These are phyloP conservation scores for Rhinichthys klamathensis DNA, from an alignment of 2,113 vertebrate genomes.

Conservation along the genomic window DNA sequence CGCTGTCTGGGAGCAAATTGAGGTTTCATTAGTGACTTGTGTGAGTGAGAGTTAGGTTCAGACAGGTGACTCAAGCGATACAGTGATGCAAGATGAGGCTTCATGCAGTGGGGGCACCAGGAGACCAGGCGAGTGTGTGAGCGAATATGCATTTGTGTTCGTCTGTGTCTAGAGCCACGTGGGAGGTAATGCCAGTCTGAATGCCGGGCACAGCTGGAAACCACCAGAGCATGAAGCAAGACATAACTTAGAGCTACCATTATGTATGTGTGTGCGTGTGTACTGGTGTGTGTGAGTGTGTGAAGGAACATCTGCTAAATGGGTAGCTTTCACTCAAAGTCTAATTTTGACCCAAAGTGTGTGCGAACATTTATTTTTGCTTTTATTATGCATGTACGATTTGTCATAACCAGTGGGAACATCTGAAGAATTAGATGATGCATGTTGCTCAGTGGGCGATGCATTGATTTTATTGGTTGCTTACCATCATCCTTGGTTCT, in stretches of 20 bases:
- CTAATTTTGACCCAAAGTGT: constrained; percentile 17
- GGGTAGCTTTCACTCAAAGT: constrained; percentile 37
- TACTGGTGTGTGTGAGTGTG: constrained; percentile 32
- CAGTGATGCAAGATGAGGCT: constrained; percentile 20
- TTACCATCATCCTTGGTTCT: constrained; percentile 83
- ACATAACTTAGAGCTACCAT: constrained; percentile 19
- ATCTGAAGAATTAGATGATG: neutral
- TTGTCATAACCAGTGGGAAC: constrained; percentile 14
- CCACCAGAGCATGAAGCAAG: constrained; percentile 43
- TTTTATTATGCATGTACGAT: neutral
- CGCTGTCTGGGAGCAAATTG: neutral
- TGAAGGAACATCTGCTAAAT: constrained; percentile 33
- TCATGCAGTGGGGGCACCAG: neutral
- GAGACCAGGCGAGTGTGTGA: neutral
- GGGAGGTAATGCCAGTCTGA: constrained; percentile 31
- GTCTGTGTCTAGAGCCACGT: constrained; percentile 23
- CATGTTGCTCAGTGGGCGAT: neutral
- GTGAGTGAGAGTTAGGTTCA: constrained; percentile 17
- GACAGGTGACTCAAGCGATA: constrained; percentile 8
- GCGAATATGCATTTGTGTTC: neutral
- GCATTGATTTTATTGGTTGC: constrained; percentile 44
- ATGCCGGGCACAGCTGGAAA: constrained; percentile 50
- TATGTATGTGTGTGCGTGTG: constrained; percentile 31
- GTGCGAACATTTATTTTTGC: neutral
- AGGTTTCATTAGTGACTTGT: constrained; percentile 6